phyloP scores from a whole-genome alignment of 1,140 invertebrate species.

The Chymomyza costata region DNA sequence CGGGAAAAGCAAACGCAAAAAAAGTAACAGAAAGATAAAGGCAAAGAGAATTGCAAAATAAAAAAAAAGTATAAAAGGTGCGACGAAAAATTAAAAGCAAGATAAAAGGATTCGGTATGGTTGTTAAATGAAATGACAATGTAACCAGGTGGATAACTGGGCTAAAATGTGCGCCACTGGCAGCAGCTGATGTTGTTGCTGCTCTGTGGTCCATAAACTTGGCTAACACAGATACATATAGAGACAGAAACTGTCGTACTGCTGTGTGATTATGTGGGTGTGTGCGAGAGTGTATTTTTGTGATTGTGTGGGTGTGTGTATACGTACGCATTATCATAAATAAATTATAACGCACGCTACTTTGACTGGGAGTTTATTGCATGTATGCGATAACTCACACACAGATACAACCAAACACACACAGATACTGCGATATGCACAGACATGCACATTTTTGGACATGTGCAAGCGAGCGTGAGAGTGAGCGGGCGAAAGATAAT shows the following conservation, averaged over 20 bases:
- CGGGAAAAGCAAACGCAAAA: no score
- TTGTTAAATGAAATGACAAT: constrained; percentile 62
- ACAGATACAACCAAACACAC: constrained; percentile 18
- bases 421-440: constrained; percentile 8
- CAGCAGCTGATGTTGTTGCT: constrained; percentile 14
- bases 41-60: background rate
- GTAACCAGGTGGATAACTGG: constrained; percentile 22
- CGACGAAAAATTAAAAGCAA: constrained; percentile 63
- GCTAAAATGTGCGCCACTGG: background rate
- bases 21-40: background rate
- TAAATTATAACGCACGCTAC: constrained; percentile 70
- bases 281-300: background rate
- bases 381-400: constrained; percentile 58
- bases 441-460: constrained; percentile 15
- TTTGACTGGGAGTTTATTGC: constrained; percentile 64
- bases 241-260: constrained; percentile 9
- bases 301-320: constrained; percentile 18
- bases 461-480: constrained; percentile 26
- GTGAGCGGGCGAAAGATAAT: constrained; percentile 55
- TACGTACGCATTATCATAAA: constrained; percentile 66
- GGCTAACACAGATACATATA: constrained; percentile 17
- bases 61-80: constrained; percentile 29
- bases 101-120: constrained; percentile 63
- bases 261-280: background rate
- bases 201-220: constrained; percentile 45